Conservation (phyloP, 1,140 invertebrate species). For the Bombus superbus region DNA sequence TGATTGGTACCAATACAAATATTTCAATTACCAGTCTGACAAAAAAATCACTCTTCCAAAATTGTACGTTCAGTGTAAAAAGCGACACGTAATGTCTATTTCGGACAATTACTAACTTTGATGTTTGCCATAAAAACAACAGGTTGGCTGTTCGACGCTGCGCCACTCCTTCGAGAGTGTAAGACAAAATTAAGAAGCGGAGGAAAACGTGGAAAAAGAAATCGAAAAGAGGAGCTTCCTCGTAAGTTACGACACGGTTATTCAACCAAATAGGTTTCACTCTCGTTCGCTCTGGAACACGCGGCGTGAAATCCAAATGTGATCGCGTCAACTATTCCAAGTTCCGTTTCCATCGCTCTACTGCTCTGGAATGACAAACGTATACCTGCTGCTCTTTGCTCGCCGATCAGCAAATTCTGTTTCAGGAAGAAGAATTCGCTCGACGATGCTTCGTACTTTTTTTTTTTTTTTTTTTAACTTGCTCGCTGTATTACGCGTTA, state of each 20-base stretch:
- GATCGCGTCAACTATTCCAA: slow-evolving; percentile 20
- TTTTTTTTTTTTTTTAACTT: no score
- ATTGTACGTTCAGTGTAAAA: no score
- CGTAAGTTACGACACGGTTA: slow-evolving; percentile 62
- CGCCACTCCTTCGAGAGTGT: background rate
- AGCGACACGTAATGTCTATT: no score
- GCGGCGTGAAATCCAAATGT: slow-evolving; percentile 54
- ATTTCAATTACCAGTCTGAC: no score
- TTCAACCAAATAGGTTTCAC: slow-evolving; percentile 63
- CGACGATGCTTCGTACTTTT: background rate
- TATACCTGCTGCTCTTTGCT: background rate
- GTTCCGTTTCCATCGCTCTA: slow-evolving; percentile 28
- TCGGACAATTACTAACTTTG: no score
- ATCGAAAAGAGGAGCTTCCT: slow-evolving; percentile 45
- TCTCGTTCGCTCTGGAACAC: slow-evolving; percentile 51
- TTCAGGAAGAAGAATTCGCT: slow-evolving; percentile 13
- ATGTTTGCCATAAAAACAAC: background rate
- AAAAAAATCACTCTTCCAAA: no score
- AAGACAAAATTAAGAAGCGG: background rate
- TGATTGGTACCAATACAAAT: no score
- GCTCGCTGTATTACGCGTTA: background rate
- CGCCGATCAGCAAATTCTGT: background rate
- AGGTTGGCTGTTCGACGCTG: background rate
- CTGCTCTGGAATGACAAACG: slow-evolving; percentile 59
- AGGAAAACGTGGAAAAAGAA: background rate